Evolutionary conservation across 2,797 vertebrate genomes (phyloP), one percentile per base, ranked within the genome.

Genomic region (Enteromius treurensis): DNA sequence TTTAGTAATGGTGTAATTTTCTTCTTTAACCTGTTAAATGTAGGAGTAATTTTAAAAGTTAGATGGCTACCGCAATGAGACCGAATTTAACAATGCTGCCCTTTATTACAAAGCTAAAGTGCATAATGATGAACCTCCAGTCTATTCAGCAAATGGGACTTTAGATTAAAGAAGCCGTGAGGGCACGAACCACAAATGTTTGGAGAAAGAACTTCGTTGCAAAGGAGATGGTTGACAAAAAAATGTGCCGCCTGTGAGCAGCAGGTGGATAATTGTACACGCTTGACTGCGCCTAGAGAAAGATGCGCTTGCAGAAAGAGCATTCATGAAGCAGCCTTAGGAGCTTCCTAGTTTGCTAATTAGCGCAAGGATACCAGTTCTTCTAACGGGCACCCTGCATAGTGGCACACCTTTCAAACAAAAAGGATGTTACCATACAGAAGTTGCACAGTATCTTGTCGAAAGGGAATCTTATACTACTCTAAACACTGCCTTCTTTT

Each of bases 261-360:
- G 94, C 94, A 95, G 94, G 94, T 95, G 95, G 93, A 93, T 90
- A 87, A 88, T 90, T 93, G 93, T 91, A 85, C 89, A 94, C 75
- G 93, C 90, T 90, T 90, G 92, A 95, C 90, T 68, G 90, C 90
- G 88, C 75, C 90, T 81, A 92, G 74, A 88, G 92, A 94, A 91
- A 91, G 90, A 91, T 90, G 85, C 85, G 87, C 80, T 84, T 87
- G 89, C 77, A 88, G 91, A 88, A 89, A 88, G 87, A 93, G 92
- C 93, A 93, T 95, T 94, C 91, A 93, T 4, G 19, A 60, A 70
- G 15, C 65, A 86, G 65, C 51, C 82, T 74, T 80, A 19, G 87
- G 11, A 88, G 80, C 90, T 91, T 90, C 89, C 89, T 89, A 85
- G 90, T 92, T 93, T 92, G 89, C 93, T 91, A 93, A 94, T 94